Conservation (phyloP, 1,140 invertebrate species). For the Cyrtorhinus lividipennis region DNA sequence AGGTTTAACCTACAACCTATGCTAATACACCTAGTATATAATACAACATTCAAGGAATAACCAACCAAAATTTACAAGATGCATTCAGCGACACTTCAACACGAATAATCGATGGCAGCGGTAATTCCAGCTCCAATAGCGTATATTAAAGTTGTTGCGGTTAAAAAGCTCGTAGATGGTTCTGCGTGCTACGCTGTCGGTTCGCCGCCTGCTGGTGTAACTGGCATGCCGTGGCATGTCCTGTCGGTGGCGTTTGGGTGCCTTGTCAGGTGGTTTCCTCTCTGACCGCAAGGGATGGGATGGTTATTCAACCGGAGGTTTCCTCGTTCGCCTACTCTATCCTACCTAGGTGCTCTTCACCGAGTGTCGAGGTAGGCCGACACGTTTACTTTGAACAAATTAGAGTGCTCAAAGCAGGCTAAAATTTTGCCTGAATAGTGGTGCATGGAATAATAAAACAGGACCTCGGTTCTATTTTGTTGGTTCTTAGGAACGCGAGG, state of each 20-base stretch:
- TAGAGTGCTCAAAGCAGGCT: constrained; percentile 68
- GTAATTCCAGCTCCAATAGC: constrained; percentile 84
- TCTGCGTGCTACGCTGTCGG: constrained; percentile 45
- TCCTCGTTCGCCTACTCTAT: constrained; percentile 30
- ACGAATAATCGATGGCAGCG: no score
- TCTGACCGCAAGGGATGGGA: no score
- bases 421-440: constrained; percentile 49
- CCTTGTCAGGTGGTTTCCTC: neutral
- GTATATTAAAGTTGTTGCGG: constrained; percentile 76
- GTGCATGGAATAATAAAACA: constrained; percentile 72
- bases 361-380: constrained; percentile 28
- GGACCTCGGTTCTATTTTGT: constrained; percentile 60
- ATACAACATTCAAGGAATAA: no score
- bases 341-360: constrained; percentile 22
- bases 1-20: no score
- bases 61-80: no score
- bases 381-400: constrained; percentile 68
- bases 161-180: constrained; percentile 62
- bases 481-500: constrained; percentile 50
- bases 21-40: no score
- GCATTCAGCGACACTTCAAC: no score
- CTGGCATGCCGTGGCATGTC: constrained; percentile 31
- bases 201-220: constrained; percentile 37
- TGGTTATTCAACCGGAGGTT: no score
- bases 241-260: constrained; percentile 27